Conservation (phyloP, 1,140 invertebrate genomes). For the Harpegnathos saltator region DNA sequence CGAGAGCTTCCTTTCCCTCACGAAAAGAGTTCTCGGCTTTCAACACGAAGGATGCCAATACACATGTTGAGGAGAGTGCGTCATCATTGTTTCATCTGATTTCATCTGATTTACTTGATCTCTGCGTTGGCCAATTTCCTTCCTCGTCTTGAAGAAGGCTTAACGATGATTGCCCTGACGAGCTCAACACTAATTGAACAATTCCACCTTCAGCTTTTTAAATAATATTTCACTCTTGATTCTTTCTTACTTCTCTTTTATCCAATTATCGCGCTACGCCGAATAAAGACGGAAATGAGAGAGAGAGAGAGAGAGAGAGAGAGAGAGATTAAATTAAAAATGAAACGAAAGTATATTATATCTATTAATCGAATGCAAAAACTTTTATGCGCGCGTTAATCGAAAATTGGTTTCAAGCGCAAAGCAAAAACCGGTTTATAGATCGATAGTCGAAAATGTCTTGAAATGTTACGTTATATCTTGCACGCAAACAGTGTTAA, state of each 20-base stretch:
- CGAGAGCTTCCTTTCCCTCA: not conserved
- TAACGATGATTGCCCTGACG: not conserved
- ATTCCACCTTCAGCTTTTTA: not conserved
- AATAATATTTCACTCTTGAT: constrained; percentile 20
- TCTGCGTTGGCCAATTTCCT: not conserved
- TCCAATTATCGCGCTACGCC: not conserved
- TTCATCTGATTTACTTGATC: too few species aligned
- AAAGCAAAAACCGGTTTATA: not conserved
- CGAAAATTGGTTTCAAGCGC: constrained; percentile 1
- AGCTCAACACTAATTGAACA: not conserved
- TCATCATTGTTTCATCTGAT: not conserved
- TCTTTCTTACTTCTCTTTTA: not conserved
- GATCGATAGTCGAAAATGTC: not conserved
- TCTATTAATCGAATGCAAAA: constrained; percentile 6
- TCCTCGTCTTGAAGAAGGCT: not conserved
- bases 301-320: too few species aligned
- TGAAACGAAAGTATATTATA: not conserved
- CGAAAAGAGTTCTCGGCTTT: not conserved
- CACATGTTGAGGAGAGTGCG: too few species aligned
- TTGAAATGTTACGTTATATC: not conserved
- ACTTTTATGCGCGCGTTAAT: not conserved
- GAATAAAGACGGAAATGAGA: constrained; percentile 23
- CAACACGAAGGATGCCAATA: too few species aligned
- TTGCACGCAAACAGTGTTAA: too few species aligned
- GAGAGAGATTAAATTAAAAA: constrained; percentile 13